phyloP scores from a whole-genome alignment of 2,113 vertebrate genomes.

The Prunella fulvescens region DNA sequence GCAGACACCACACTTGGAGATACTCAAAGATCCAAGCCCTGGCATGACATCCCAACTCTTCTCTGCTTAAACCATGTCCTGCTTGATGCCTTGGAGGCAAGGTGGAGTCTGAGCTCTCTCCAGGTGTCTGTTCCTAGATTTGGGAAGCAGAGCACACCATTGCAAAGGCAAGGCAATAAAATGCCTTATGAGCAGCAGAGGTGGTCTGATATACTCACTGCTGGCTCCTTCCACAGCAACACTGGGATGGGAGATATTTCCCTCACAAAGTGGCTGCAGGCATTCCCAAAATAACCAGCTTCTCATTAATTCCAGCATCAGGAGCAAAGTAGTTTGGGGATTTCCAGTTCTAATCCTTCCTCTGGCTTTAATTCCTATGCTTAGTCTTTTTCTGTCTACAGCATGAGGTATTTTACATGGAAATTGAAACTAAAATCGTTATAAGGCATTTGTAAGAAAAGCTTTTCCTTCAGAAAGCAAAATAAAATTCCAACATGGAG shows the following conservation, averaged over 20 bases:
- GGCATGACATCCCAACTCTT: not conserved
- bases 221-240: not conserved
- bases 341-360: slow-evolving; percentile 42
- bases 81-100: not conserved
- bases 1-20: not conserved
- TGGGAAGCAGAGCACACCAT: not conserved
- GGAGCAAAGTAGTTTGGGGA: not conserved
- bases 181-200: not conserved
- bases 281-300: slow-evolving; percentile 36
- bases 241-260: not conserved
- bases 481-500: not conserved
- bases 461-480: not conserved
- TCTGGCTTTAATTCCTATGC: not conserved
- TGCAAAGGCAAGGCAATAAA: not conserved
- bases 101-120: not conserved
- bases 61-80: not conserved
- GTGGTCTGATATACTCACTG: not conserved
- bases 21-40: not conserved
- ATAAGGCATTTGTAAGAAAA: not conserved
- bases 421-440: not conserved
- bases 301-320: slow-evolving; percentile 13
- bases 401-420: not conserved
- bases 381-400: not conserved
- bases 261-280: not conserved
- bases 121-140: not conserved